Conservation (phyloP, 30 jellyfish, hydroid and myxozoan species). For the Turritopsis rubra region DNA sequence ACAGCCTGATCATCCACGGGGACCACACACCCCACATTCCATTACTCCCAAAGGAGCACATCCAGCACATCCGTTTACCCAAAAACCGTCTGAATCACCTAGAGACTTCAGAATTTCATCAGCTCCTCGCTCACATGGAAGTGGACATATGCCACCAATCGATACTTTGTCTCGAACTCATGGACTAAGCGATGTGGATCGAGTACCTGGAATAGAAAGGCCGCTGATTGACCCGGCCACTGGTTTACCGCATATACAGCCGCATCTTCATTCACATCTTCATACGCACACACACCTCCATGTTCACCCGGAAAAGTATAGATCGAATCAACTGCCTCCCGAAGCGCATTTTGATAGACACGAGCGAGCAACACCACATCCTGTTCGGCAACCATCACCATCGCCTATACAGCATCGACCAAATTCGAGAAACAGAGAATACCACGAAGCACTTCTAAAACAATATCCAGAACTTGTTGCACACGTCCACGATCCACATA, state of each 20-base stretch:
- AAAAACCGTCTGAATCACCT: conserved; percentile 15
- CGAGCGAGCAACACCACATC: conserved; percentile 46
- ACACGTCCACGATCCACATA: conserved; percentile 72
- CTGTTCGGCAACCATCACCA: conserved; percentile 27
- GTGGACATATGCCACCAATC: conserved; percentile 37
- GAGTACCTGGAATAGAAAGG: conserved; percentile 20
- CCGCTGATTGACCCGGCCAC: conserved; percentile 69
- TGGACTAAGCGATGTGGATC: conserved; percentile 7
- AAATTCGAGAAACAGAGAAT: conserved; percentile 38
- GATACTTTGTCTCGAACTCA: conserved; percentile 53
- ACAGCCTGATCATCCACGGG: conserved; percentile 1
- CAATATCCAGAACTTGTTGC: conserved; percentile 71
- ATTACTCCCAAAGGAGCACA: conserved; percentile 5
- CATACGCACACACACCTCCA: conserved; percentile 98
- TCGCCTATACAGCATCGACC: conserved; percentile 28
- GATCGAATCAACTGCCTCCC: conserved; percentile 18
- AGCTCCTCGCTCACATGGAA: conserved; percentile 6
- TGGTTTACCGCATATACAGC: conserved; percentile 71
- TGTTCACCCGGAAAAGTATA: conserved; percentile 63
- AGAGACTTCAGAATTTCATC: conserved; percentile 23
- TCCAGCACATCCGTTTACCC: conserved; percentile 33
- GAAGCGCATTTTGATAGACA: conserved; percentile 27
- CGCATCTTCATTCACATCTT: conserved; percentile 91
- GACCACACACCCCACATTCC: conserved; percentile 10
- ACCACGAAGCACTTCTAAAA: conserved; percentile 35